phyloP scores from a whole-genome alignment of 2,797 vertebrate genomes.

The Percopsis omiscomaycus region DNA sequence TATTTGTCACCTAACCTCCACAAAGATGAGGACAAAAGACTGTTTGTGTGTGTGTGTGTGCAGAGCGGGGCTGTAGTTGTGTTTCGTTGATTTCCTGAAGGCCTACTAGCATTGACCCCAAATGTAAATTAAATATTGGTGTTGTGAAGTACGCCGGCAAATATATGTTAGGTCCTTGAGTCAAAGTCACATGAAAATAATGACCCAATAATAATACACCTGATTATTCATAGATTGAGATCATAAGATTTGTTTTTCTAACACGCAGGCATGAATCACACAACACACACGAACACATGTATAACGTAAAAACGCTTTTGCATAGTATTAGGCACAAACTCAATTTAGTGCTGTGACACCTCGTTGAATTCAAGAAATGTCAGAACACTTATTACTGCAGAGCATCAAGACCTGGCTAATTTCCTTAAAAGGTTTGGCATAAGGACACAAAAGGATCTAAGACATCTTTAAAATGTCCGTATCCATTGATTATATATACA shows the following conservation, averaged over 20 bases:
- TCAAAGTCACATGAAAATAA: conserved; percentile 83
- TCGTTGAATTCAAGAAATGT: conserved; percentile 40
- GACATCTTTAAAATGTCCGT: conserved; percentile 45
- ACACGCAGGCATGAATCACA: conserved; percentile 16
- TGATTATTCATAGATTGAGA: conserved; percentile 59
- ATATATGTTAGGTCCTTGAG: conserved; percentile 76
- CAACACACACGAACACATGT: neutral
- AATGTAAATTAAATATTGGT: conserved; percentile 78
- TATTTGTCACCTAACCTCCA: conserved; percentile 81
- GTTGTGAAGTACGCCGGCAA: conserved; percentile 70
- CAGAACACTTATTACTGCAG: conserved; percentile 4
- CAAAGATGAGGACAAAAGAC: conserved; percentile 66
- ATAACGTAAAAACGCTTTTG: neutral
- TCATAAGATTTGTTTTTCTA: conserved; percentile 10
- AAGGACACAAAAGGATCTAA: conserved; percentile 59
- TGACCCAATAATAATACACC: conserved; percentile 59
- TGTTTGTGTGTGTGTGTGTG: conserved; percentile 24
- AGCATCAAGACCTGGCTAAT: conserved; percentile 59
- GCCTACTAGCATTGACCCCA: conserved; percentile 64
- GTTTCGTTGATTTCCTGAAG: conserved; percentile 78
- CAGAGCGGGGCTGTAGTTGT: neutral
- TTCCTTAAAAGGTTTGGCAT: conserved; percentile 67
- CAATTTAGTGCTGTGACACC: conserved; percentile 27
- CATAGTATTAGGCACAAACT: neutral
- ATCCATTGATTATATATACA: conserved; percentile 3